Evolutionary conservation across 2,113 vertebrate genomes (phyloP).

Genomic region (Stigmatopora nigra): DNA sequence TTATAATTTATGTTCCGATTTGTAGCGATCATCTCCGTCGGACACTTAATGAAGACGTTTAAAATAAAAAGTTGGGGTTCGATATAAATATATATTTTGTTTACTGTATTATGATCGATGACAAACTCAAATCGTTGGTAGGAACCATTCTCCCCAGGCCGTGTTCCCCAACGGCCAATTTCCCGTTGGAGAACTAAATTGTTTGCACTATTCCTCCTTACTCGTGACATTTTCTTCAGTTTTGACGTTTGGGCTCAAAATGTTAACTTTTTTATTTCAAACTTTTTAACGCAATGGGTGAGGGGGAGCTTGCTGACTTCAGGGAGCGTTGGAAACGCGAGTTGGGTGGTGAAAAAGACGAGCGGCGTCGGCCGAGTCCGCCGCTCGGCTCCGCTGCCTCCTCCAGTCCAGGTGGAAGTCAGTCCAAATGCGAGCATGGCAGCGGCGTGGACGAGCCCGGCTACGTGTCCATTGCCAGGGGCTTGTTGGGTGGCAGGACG

Average conservation of each 20-base stretch:
- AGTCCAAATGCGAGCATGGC: background rate
- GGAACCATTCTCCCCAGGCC: too few relatives aligned
- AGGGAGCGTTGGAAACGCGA: conserved; percentile 67
- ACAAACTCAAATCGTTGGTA: too few relatives aligned
- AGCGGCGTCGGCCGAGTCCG: background rate
- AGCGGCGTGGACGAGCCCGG: conserved; percentile 45
- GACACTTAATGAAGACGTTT: too few relatives aligned
- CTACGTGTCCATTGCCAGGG: conserved; percentile 65
- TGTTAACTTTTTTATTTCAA: background rate
- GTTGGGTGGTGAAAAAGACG: conserved; percentile 27
- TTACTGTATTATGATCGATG: too few relatives aligned
- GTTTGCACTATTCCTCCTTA: background rate
- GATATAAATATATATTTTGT: too few relatives aligned
- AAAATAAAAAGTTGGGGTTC: too few relatives aligned
- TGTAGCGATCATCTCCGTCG: too few relatives aligned
- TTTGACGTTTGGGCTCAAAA: background rate
- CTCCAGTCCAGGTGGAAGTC: background rate
- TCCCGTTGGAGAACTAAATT: conserved; percentile 32
- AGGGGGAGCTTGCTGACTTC: conserved; percentile 61
- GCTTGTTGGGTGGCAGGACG: conserved; percentile 66
- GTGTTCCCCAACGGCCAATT: conserved; percentile 44
- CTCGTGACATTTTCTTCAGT: too few relatives aligned
- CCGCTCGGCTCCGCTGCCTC: background rate
- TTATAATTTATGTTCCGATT: too few relatives aligned
- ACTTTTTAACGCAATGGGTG: conserved; percentile 52